Percentiles rank a stretch among this genome's conserved stretches.
Evolutionary conservation across 2,888 invertebrate species (phyloP).

Genomic region (Sipha maydis): DNA sequence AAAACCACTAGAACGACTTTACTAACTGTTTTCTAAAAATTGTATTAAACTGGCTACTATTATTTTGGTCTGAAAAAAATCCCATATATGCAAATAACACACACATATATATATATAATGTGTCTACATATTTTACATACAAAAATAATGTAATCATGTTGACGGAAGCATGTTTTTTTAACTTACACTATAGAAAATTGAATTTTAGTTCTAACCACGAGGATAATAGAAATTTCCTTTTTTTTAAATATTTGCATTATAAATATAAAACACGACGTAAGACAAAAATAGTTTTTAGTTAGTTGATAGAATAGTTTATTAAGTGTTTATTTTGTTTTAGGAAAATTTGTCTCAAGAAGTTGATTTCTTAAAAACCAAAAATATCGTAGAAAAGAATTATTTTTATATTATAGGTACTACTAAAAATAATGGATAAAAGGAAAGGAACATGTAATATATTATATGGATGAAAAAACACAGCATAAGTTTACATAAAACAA

Average conservation of each 20-base stretch:
- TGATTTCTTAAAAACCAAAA: not conserved
- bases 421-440: not conserved
- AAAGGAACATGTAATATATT: slow-evolving; percentile 18
- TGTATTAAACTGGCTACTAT: not conserved
- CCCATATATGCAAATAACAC: not conserved
- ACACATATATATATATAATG: not conserved
- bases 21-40: not conserved
- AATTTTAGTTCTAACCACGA: not conserved
- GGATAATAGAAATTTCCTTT: too few species aligned
- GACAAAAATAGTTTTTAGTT: too few species aligned
- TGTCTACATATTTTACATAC: not conserved
- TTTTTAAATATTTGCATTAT: too few species aligned
- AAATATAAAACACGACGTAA: too few species aligned
- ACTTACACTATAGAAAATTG: not conserved
- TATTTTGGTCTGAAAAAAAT: not conserved
- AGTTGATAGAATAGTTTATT: too few species aligned
- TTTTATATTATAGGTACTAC: not conserved
- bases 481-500: slow-evolving; percentile 33
- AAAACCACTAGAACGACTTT: too few species aligned
- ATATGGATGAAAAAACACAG: slow-evolving; percentile 23
- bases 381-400: not conserved
- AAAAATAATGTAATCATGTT: not conserved
- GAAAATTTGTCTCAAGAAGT: not conserved
- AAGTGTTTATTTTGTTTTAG: not conserved
- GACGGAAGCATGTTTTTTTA: not conserved